Percentiles rank a stretch among this genome's conserved stretches.
Conservation (phyloP, 2,797 vertebrate genomes). For the Phoeniculus purpureus region DNA sequence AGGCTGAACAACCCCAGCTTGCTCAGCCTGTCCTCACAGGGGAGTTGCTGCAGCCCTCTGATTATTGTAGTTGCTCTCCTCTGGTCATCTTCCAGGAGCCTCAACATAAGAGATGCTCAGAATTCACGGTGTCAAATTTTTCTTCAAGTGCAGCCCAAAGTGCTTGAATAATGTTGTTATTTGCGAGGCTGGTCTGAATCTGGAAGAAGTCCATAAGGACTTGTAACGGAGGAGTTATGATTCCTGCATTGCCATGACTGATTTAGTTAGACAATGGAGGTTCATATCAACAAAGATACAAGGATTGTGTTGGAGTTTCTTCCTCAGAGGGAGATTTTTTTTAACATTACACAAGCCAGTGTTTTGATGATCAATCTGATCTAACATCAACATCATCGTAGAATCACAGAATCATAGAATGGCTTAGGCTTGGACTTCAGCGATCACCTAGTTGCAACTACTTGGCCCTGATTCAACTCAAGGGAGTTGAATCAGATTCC, state of each 20-base stretch:
- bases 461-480: not conserved
- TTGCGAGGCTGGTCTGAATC: not conserved
- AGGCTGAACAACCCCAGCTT: no score
- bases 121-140: not conserved
- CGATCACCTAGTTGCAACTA: no score
- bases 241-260: not conserved
- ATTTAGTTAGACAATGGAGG: not conserved
- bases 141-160: constrained; percentile 7
- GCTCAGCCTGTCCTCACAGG: no score
- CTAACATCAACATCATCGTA: not conserved
- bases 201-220: constrained; percentile 9
- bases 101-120: not conserved
- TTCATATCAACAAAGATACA: not conserved
- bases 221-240: not conserved
- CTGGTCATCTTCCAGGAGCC: not conserved
- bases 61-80: not conserved
- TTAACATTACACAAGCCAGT: not conserved
- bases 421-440: no score
- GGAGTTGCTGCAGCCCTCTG: no score
- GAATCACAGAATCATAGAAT: no score
- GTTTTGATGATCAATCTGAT: not conserved
- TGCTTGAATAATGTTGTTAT: constrained; percentile 29
- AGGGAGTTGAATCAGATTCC: not conserved
- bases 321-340: not conserved
- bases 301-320: not conserved